A percentile compares a stretch with the other conserved stretches of the same genome.
Conservation (phyloP, 2,888 invertebrate genomes). For the Poecilobothrus nobilitatus region DNA sequence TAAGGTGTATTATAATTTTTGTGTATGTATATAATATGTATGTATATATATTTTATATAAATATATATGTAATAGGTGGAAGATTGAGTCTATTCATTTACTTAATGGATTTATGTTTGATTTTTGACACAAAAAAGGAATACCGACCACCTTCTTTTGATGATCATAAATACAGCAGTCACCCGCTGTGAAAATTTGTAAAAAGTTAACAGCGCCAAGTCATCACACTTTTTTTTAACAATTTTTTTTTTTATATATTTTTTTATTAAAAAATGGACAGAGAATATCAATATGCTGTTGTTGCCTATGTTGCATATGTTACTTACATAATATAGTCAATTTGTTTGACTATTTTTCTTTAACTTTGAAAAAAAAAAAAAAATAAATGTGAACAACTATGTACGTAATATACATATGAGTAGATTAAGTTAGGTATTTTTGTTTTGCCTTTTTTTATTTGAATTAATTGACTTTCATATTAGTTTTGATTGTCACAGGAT, state of each 20-base stretch:
- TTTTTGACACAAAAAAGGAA: slow-evolving; percentile 8
- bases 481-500: too few species aligned
- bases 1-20: too few species aligned
- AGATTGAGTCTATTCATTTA: slow-evolving; percentile 8
- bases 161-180: slow-evolving; percentile 8
- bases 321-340: too few species aligned
- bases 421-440: too few species aligned
- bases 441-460: too few species aligned
- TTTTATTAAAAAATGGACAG: not conserved
- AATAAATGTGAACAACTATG: too few species aligned
- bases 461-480: too few species aligned
- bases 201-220: slow-evolving; percentile 17
- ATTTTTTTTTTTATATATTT: not conserved
- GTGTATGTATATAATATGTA: too few species aligned
- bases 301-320: too few species aligned
- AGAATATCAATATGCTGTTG: not conserved
- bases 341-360: too few species aligned
- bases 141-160: slow-evolving; percentile 7
- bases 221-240: slow-evolving; percentile 16
- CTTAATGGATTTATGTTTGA: slow-evolving; percentile 10
- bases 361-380: too few species aligned
- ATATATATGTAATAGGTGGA: not conserved
- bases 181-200: slow-evolving; percentile 19
- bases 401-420: too few species aligned
- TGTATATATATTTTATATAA: not conserved